Evolutionary conservation across 2,113 vertebrate genomes (phyloP).

Genomic region (Nyctibius bracteatus): DNA sequence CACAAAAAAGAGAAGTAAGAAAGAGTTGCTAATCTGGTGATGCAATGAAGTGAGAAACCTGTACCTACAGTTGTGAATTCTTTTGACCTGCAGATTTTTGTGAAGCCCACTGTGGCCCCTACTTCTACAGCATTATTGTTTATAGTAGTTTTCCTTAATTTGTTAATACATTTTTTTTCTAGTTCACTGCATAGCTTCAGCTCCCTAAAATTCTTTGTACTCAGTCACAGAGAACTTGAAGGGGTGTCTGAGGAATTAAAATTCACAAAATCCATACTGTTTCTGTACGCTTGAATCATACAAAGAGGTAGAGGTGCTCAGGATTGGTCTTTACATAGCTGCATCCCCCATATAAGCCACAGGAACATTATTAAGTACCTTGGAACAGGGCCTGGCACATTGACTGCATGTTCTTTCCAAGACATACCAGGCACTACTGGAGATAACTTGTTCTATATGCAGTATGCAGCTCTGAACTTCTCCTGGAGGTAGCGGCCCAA

Average conservation of each 20-base stretch:
- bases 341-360: background rate
- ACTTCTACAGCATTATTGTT: background rate
- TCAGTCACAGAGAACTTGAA: background rate
- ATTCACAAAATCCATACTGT: background rate
- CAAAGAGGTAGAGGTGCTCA: background rate
- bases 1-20: background rate
- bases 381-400: background rate
- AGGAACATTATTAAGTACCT: background rate
- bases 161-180: background rate
- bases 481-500: background rate
- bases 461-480: background rate
- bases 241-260: background rate
- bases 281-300: background rate
- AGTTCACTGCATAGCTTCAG: background rate
- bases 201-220: background rate
- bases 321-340: background rate
- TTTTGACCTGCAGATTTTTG: background rate
- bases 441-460: fast-evolving
- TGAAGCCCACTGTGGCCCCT: background rate
- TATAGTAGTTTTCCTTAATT: background rate
- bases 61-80: background rate
- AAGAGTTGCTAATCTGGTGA: background rate
- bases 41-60: background rate
- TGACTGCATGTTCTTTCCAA: background rate
- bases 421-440: background rate